Conservation (phyloP, 2,888 invertebrate species). For the Cephus spinipes region DNA sequence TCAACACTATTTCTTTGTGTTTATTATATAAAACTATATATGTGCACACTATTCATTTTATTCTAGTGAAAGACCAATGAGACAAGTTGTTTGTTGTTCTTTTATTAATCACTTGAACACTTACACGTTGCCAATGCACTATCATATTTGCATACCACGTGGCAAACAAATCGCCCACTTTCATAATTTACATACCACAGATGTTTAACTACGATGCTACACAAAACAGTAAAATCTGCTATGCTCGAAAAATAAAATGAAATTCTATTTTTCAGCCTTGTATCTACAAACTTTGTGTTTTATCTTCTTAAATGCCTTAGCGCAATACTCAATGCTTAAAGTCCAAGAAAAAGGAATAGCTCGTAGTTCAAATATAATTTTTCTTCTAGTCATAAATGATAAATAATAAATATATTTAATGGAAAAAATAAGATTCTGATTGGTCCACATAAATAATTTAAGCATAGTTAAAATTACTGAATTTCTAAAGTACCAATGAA, state of each 20-base stretch:
- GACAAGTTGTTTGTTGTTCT: not conserved
- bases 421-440: not conserved
- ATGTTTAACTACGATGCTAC: not conserved
- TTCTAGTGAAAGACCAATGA: not conserved
- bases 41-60: not conserved
- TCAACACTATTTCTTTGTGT: not conserved
- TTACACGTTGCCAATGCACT: not conserved
- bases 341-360: not conserved
- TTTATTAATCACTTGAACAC: not conserved
- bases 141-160: not conserved
- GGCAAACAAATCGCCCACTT: not conserved
- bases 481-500: not conserved
- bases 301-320: not conserved
- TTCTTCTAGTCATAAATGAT: not conserved
- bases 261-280: not conserved
- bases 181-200: not conserved
- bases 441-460: not conserved
- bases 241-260: not conserved
- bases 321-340: not conserved
- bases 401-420: not conserved
- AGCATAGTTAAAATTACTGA: not conserved
- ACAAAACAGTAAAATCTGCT: not conserved
- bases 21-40: not conserved
- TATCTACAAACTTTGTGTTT: not conserved
- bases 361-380: not conserved